Conservation (phyloP, 2,113 vertebrate genomes). For the Chelonoidis abingdonii region DNA sequence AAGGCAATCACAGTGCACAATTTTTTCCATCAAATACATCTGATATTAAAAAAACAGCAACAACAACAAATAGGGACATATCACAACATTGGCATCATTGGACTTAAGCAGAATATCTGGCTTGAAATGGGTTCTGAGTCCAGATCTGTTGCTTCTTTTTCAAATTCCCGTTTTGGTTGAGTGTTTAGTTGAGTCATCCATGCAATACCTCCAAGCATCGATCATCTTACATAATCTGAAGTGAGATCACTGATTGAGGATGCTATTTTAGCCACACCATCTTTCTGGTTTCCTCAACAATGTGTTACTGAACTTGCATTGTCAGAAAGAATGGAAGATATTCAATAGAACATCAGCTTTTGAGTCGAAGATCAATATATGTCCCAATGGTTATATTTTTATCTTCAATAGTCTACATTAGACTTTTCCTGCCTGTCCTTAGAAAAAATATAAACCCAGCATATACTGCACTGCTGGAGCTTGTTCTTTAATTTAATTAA, state of each 20-base stretch:
- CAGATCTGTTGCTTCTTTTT: background rate
- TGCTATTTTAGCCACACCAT: background rate
- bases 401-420: constrained; percentile 49
- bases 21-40: background rate
- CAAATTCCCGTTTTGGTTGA: background rate
- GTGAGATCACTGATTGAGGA: background rate
- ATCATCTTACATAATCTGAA: background rate
- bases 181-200: background rate
- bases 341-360: constrained; percentile 31
- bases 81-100: background rate
- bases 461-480: constrained; percentile 51
- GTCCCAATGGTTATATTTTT: constrained; percentile 43
- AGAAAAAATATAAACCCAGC: background rate
- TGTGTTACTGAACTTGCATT: background rate
- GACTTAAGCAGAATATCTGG: background rate
- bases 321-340: background rate
- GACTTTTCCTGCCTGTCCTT: constrained; percentile 26
- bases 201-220: background rate
- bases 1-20: background rate
- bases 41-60: background rate
- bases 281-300: constrained; percentile 12
- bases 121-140: background rate
- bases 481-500: constrained; percentile 73
- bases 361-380: constrained; percentile 48
- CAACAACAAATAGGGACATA: background rate